Conservation (phyloP, 2,888 invertebrate genomes). For the Drosophila meridiana region DNA sequence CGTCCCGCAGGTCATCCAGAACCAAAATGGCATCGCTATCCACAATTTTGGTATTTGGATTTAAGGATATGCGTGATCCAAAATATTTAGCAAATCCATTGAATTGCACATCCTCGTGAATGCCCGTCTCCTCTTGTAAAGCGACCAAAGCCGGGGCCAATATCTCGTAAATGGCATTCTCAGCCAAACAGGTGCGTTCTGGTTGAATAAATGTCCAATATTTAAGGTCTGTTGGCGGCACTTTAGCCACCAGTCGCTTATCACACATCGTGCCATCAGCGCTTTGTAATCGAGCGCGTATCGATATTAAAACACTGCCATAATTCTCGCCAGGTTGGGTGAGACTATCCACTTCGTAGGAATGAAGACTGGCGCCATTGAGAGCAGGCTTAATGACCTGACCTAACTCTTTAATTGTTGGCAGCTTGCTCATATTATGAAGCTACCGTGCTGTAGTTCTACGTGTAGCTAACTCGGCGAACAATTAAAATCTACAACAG, state of each 20-base stretch:
- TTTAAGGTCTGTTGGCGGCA: conserved; percentile 60
- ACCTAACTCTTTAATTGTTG: conserved; percentile 37
- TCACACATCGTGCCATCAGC: conserved; percentile 12
- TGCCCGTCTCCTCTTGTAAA: conserved; percentile 48
- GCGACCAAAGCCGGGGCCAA: conserved; percentile 47
- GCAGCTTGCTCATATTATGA: conserved; percentile 34
- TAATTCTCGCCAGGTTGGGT: conserved; percentile 68
- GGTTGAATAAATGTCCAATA: conserved; percentile 67
- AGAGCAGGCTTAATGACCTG: conserved; percentile 45
- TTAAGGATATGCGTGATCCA: conserved; percentile 58
- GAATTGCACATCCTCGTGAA: conserved; percentile 33
- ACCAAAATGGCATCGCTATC: conserved; percentile 59
- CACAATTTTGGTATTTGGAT: conserved; percentile 24
- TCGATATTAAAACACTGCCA: conserved; percentile 56
- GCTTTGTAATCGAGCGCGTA: conserved; percentile 39
- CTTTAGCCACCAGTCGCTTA: conserved; percentile 54
- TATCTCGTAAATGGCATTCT: conserved; percentile 62
- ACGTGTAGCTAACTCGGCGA: background rate
- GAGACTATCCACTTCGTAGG: conserved; percentile 37
- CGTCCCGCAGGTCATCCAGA: conserved; percentile 54
- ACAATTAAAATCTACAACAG: background rate
- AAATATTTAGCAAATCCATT: conserved; percentile 60
- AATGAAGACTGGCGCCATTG: conserved; percentile 20
- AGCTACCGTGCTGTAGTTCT: background rate
- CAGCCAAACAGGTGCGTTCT: conserved; percentile 59